phyloP scores from a whole-genome alignment of 1,140 invertebrate species.

The Subanguina moxae region DNA sequence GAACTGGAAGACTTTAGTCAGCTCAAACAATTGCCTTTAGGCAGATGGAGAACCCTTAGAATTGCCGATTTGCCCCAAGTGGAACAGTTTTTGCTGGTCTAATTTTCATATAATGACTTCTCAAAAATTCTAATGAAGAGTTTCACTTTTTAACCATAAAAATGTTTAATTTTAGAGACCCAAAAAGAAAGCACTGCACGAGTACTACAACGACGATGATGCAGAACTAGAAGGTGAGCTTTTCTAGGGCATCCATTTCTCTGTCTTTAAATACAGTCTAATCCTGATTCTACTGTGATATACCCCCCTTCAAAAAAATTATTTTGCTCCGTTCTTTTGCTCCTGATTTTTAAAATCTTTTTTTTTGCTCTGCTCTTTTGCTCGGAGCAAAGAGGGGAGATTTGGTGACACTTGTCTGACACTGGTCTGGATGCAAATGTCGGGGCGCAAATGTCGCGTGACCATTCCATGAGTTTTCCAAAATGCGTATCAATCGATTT shows the following conservation, averaged over 20 bases:
- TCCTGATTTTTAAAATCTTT: not conserved
- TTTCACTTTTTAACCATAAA: conserved; percentile 7
- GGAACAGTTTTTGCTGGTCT: conserved; percentile 5
- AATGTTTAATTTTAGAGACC: conserved; percentile 68
- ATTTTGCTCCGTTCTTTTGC: conserved; percentile 22
- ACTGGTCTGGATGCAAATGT: too few species aligned
- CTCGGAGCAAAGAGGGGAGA: too few species aligned
- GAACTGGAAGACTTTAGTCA: conserved; percentile 23
- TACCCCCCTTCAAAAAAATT: too few species aligned
- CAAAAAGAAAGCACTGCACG: conserved; percentile 85
- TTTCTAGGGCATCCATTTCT: too few species aligned
- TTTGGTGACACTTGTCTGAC: too few species aligned
- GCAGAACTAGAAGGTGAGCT: conserved; percentile 83
- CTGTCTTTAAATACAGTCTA: too few species aligned
- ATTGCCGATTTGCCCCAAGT: conserved; percentile 32
- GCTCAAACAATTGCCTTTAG: conserved; percentile 18
- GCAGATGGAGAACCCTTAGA: conserved; percentile 13
- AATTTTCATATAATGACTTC: not conserved
- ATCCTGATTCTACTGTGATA: too few species aligned
- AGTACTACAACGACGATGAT: conserved; percentile 98
- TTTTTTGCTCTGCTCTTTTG: too few species aligned
- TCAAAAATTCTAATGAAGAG: not conserved
- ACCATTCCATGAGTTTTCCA: too few species aligned
- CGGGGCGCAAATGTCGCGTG: too few species aligned
- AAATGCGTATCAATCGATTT: too few species aligned